Evolutionary conservation across 2,113 vertebrate genomes (phyloP), one percentile per base, ranked within the genome.

Genomic region (Oryzias celebensis): DNA sequence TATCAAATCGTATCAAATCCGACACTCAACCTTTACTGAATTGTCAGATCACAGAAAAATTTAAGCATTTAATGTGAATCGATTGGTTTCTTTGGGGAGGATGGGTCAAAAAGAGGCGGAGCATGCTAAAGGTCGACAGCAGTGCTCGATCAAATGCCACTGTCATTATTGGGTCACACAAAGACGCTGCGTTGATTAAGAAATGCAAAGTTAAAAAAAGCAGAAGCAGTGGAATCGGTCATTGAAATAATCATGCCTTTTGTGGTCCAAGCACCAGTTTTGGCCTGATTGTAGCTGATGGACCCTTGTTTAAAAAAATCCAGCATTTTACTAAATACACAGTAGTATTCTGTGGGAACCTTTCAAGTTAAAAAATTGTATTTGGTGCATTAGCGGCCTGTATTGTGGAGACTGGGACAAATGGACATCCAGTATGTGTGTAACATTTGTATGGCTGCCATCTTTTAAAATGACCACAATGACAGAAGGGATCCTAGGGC

Each of bases 41-140:
- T 88, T 91, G 83, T 91, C 91, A 90, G 89, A 91, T 90, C 87
- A 87, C 85, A 89, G 89, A 87, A 85, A 90, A 91, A 91, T 89
- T 90, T 87, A 79, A 87, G 88, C 89, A 87, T 91, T 90, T 92
- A 81, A 88, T 83, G 73, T 56, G 82, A 80, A 91, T 91, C 89
- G 86, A 88, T 90, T 73, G 83, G 82, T 69, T 70, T 22, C 83
- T 87, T 87, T 65, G 78, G 78, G 80, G 74, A 66, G 18, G 72
- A 65, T 66, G 76, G 76, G 80, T 73, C 71, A 71, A 74, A 36
- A 47, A 65, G 65, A 86, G 81, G 74, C 69, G 73, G 81, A 78
- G 71, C 73, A 26, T 71, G 47, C 75, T 24, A 90, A 93, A 91
- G 89, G 89, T 92, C 89, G 90, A 87, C 77, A 68, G 77, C 85